Evolutionary conservation across 2,888 invertebrate species (phyloP).

Genomic region (Plagodis pulveraria): DNA sequence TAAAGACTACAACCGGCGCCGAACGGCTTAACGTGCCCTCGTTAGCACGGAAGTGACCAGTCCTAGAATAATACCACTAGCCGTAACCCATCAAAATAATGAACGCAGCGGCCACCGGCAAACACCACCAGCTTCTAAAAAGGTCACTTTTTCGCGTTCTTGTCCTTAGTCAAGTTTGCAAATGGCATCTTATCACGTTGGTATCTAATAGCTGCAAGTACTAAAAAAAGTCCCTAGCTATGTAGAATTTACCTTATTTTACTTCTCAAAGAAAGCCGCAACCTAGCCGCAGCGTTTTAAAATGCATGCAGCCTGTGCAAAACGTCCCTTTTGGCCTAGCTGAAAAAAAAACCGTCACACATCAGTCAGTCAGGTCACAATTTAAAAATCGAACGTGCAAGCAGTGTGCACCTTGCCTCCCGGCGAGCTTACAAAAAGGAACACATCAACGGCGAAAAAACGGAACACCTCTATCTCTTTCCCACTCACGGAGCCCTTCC

Average conservation of each 20-base stretch:
- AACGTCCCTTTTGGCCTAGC: conserved; percentile 12
- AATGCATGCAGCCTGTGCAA: conserved; percentile 6
- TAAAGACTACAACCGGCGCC: too few species aligned
- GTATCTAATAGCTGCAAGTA: too few species aligned
- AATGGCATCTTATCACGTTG: too few species aligned
- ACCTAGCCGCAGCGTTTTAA: conserved; percentile 10
- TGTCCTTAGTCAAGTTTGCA: too few species aligned
- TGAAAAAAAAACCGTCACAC: conserved; percentile 54
- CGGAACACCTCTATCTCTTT: conserved; percentile 52
- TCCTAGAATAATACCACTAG: too few species aligned
- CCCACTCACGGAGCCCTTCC: conserved; percentile 36
- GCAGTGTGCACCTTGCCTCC: conserved; percentile 76
- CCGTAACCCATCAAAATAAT: too few species aligned
- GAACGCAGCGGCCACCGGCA: too few species aligned
- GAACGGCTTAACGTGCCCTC: too few species aligned
- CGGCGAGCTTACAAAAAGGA: conserved; percentile 77
- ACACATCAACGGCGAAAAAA: conserved; percentile 60
- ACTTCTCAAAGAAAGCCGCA: conserved; percentile 32
- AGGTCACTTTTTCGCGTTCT: too few species aligned
- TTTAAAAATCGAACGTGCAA: conserved; percentile 71
- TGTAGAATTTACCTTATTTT: conserved; percentile 16
- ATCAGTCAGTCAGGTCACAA: conserved; percentile 73
- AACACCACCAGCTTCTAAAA: too few species aligned
- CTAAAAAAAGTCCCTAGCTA: not conserved
- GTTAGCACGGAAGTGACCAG: too few species aligned